These are phyloP conservation scores for Pocillopora damicornis DNA, from an alignment of 64 coral and sea anemone species.

Conservation along the genomic window DNA sequence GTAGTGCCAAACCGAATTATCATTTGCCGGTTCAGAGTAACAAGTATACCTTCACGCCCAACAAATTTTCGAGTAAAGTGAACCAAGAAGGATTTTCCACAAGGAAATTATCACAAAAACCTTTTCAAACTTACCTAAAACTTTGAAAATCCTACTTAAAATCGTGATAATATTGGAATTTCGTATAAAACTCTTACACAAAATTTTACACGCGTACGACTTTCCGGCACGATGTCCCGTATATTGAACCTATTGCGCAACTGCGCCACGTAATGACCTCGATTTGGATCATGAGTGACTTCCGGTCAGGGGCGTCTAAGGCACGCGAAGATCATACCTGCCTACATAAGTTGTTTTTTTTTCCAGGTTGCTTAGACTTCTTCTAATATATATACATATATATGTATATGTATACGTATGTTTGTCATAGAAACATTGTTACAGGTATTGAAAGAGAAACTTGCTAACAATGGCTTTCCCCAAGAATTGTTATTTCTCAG, in stretches of 20 bases:
- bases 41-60: neutral
- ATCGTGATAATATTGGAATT: constrained; percentile 24
- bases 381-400: too few relatives aligned
- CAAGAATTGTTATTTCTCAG: too few relatives aligned
- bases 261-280: constrained; percentile 69
- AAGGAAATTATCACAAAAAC: neutral
- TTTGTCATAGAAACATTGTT: too few relatives aligned
- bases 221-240: constrained; percentile 40
- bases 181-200: constrained; percentile 24
- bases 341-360: too few relatives aligned
- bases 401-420: too few relatives aligned
- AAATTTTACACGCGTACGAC: constrained; percentile 65
- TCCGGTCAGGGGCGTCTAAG: neutral
- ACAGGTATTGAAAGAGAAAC: too few relatives aligned
- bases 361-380: too few relatives aligned
- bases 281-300: neutral
- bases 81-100: neutral
- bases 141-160: constrained; percentile 45
- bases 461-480: too few relatives aligned
- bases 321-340: too few relatives aligned
- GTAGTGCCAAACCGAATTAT: constrained; percentile 8
- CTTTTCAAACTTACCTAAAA: constrained; percentile 49
- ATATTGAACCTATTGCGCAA: constrained; percentile 59
- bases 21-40: neutral
- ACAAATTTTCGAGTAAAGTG: neutral